Evolutionary conservation across 1,140 invertebrate genomes (phyloP).

Genomic region (Mizuhopecten yessoensis): DNA sequence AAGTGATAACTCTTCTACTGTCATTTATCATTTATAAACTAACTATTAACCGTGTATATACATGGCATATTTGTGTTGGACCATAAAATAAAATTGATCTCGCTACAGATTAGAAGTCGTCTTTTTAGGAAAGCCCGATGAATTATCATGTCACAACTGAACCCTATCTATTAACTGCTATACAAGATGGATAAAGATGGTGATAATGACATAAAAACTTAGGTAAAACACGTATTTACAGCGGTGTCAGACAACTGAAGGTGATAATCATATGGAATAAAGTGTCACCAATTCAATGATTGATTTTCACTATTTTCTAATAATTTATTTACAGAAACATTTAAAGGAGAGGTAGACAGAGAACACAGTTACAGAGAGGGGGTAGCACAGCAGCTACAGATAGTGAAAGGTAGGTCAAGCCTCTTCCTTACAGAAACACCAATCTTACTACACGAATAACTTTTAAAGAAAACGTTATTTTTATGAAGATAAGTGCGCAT

Average conservation of each 20-base stretch:
- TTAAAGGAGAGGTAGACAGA: constrained; percentile 80
- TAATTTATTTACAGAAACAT: constrained; percentile 69
- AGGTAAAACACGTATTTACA: neutral
- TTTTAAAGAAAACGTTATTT: no score
- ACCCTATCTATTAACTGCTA: neutral
- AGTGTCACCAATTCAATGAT: no score
- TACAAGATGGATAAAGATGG: neutral
- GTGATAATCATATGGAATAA: neutral
- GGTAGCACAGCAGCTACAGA: constrained; percentile 81
- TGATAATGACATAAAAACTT: neutral
- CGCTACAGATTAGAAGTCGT: neutral
- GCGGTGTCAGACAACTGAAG: neutral
- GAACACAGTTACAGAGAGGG: constrained; percentile 82
- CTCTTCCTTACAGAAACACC: no score
- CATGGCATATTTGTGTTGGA: neutral
- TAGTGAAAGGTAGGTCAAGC: constrained; percentile 78
- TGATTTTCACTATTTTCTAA: neutral
- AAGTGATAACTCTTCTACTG: neutral
- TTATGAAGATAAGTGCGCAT: no score
- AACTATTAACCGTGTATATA: neutral
- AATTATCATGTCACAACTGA: neutral
- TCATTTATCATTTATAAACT: neutral
- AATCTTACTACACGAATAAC: no score
- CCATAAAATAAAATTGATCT: neutral
- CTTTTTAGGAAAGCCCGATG: neutral